phyloP scores from a whole-genome alignment of 2,888 invertebrate species.

The Limnephilus marmoratus region DNA sequence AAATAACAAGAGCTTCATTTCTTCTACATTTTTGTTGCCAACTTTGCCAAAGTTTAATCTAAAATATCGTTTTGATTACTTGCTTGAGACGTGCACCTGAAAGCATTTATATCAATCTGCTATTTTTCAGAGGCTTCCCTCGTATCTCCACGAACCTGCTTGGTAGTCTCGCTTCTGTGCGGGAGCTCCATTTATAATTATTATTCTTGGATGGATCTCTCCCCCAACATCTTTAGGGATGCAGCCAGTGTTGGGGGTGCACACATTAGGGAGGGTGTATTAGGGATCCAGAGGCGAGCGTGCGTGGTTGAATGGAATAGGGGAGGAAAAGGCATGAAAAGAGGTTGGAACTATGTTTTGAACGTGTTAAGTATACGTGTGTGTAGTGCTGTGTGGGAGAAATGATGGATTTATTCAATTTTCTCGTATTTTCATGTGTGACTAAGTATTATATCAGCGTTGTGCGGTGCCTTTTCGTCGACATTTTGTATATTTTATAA shows the following conservation, averaged over 20 bases:
- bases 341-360: neutral
- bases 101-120: neutral
- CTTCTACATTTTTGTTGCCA: neutral
- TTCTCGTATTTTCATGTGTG: neutral
- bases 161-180: neutral
- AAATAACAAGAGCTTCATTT: neutral
- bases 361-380: neutral
- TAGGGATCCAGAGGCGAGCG: constrained; percentile 2
- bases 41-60: neutral
- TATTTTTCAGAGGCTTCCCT: neutral
- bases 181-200: neutral
- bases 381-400: neutral
- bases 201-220: neutral
- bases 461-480: too few species aligned
- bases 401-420: neutral
- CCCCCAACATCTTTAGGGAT: constrained; percentile 22
- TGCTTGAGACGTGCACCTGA: neutral
- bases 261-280: constrained; percentile 27
- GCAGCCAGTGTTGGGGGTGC: constrained; percentile 19
- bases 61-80: neutral
- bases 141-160: neutral
- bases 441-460: neutral
- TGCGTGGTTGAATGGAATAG: constrained; percentile 10
- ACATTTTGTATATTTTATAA: too few species aligned
- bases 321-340: neutral